Base-by-base conservation (phyloP, 2,888 invertebrate genomes). In the Dyspetes luteomarginatus region DNA sequence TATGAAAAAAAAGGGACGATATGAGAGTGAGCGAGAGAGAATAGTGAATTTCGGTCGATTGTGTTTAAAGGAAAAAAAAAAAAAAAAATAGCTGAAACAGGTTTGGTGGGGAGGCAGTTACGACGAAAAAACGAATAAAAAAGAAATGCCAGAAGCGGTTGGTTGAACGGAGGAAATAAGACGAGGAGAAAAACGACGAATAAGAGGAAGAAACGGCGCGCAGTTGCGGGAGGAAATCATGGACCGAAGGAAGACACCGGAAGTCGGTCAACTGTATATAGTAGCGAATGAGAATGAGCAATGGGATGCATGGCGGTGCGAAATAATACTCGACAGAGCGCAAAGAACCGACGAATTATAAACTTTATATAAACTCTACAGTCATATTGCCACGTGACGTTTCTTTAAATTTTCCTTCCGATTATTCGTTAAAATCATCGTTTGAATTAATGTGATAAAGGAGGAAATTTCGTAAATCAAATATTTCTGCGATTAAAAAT, bases 211-310 rank as follows among this genome's bases (percentile, higher is more conserved):
- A 82, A 76, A 69, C 64, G 56, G 75, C 56, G 64, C 55, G 41
- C 30, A 48, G 28, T 24, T 41, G 69, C 22, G 65, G 55, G 56
- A 36, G 65, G 58, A 55, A 43, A 69, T 74, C 50, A 64, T 24
- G 69, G 58, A 69, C 72, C 82, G 81, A 83, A 82, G 75, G 73
- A 78, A 65, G 75, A 76, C 81, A 80, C 85, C 86, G 85, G 86
- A 86, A 86, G 84, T 85, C 84, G 85, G 85, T 83, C 85, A 83
- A 85, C 83, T 83, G 75, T 82, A 69, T 62, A 50, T 7, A 41
- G 56, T 71, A 56, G 26, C 41, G 45, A 67, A 62, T 74, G 81
- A 55, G 76, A 82, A 82, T 67, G 78, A 62, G 77, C 62, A 64
- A 72, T 56, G 45, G 52, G 28, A 78, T 45, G 60, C 55, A 81